Conservation (phyloP, 2,113 vertebrate species). For the Himantopus leucocephalus region DNA sequence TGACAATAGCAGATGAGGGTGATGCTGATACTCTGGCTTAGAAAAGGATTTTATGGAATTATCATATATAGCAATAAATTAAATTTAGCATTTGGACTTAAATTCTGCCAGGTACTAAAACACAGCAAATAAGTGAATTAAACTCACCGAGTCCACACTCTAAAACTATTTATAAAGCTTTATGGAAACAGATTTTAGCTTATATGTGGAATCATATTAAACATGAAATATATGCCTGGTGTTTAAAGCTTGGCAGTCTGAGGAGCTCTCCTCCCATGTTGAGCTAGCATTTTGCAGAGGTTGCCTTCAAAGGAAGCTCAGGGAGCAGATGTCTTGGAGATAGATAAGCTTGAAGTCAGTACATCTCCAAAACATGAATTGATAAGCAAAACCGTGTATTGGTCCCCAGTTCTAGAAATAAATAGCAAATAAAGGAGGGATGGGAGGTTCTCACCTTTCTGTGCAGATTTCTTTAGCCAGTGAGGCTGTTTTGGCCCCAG, state of each 20-base stretch:
- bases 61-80: background rate
- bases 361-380: background rate
- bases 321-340: background rate
- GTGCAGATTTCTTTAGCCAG: background rate
- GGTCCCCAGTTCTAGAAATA: background rate
- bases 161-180: slow-evolving; percentile 52
- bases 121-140: slow-evolving; percentile 45
- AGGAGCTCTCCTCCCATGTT: background rate
- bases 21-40: background rate
- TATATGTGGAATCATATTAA: background rate
- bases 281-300: background rate
- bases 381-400: background rate
- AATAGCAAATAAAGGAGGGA: background rate
- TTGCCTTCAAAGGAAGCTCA: background rate
- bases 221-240: background rate
- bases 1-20: background rate
- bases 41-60: background rate
- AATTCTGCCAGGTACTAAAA: background rate
- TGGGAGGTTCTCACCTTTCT: background rate
- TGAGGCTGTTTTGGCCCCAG: background rate
- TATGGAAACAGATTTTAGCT: background rate
- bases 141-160: background rate
- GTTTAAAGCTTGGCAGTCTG: background rate
- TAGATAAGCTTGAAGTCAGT: background rate
- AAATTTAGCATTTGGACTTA: background rate